Conservation (phyloP, 2,113 vertebrate genomes). For the Papio anubis region DNA sequence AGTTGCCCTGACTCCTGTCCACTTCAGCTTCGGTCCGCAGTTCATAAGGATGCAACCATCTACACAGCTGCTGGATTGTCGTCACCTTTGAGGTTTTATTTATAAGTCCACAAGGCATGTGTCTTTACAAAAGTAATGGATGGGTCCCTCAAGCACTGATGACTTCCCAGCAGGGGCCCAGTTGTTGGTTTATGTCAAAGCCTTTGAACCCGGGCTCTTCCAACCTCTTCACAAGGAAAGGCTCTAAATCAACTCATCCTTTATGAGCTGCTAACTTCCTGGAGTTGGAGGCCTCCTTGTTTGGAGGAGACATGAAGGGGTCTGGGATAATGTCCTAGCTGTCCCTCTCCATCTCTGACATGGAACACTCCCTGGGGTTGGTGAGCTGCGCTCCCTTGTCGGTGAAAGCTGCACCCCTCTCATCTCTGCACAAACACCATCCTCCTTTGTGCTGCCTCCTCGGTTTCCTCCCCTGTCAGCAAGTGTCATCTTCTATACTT, state of each 20-base stretch:
- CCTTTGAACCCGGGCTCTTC: background rate
- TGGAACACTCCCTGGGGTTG: background rate
- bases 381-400: background rate
- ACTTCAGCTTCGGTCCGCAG: background rate
- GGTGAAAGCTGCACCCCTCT: background rate
- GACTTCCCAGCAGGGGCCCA: background rate
- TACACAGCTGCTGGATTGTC: background rate
- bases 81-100: background rate
- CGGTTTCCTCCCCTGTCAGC: background rate
- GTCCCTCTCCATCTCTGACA: background rate
- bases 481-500: background rate
- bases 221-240: background rate
- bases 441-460: background rate
- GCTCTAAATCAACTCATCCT: background rate
- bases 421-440: background rate
- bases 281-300: background rate
- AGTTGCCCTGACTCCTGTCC: background rate
- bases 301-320: background rate
- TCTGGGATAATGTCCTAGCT: background rate
- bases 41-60: background rate
- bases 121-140: background rate
- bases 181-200: background rate
- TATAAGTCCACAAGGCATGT: background rate
- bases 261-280: background rate
- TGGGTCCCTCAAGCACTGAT: background rate